Percentiles rank a stretch among this genome's conserved stretches.
These are phyloP conservation scores for Corbicula japonica DNA, from an alignment of 2,888 invertebrate species.

Conservation along the genomic window DNA sequence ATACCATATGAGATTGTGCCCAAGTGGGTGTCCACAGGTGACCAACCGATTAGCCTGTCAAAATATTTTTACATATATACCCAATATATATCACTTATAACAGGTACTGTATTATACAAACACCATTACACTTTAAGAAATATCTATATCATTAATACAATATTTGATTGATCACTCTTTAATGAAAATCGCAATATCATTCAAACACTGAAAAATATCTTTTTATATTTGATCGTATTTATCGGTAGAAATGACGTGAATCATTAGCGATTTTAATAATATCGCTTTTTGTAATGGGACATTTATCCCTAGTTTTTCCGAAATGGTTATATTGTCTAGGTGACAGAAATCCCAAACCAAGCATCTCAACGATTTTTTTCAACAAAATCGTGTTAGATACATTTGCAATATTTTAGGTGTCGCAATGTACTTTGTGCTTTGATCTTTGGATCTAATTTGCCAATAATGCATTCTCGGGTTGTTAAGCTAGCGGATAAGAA, in stretches of 20 bases:
- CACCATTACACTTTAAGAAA: neutral
- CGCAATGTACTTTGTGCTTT: too few relatives aligned
- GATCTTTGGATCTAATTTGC: too few relatives aligned
- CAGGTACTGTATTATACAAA: neutral
- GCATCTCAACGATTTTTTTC: too few relatives aligned
- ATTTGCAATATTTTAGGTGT: too few relatives aligned
- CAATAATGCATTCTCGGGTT: constrained; percentile 24
- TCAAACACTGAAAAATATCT: neutral
- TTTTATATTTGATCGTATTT: constrained; percentile 5
- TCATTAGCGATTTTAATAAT: constrained; percentile 10
- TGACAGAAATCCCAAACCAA: too few relatives aligned
- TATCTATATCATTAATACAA: neutral
- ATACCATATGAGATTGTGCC: too few relatives aligned
- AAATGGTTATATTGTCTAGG: too few relatives aligned
- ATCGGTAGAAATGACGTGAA: neutral
- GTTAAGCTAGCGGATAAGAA: constrained; percentile 32
- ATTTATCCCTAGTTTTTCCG: too few relatives aligned
- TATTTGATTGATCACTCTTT: constrained; percentile 3
- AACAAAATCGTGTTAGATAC: too few relatives aligned
- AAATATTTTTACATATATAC: constrained; percentile 28
- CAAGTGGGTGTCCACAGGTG: too few relatives aligned
- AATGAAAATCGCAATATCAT: neutral
- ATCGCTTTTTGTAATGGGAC: too few relatives aligned
- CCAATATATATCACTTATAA: constrained; percentile 24
- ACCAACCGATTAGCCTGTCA: constrained; percentile 13